Percentiles rank a stretch among this genome's conserved stretches.
Conservation (phyloP, 2,888 invertebrate genomes). For the Polia nebulosa region DNA sequence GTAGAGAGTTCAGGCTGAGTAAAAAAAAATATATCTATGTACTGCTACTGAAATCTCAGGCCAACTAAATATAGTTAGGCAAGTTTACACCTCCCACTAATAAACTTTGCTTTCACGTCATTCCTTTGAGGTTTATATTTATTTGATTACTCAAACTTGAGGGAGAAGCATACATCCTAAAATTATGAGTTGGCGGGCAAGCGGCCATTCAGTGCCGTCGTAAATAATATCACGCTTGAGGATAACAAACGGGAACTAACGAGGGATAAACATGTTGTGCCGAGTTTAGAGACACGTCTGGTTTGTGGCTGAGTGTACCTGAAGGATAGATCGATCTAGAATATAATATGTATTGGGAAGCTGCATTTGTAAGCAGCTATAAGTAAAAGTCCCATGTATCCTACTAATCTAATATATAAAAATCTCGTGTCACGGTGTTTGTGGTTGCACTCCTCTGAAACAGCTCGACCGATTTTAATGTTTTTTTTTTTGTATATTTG, state of each 20-base stretch:
- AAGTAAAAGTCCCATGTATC: too few species aligned
- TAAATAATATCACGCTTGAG: constrained; percentile 57
- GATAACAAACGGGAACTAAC: constrained; percentile 53
- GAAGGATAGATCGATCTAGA: constrained; percentile 1
- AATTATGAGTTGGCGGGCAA: constrained; percentile 32
- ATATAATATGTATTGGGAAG: too few species aligned
- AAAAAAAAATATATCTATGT: not conserved
- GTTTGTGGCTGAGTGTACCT: constrained; percentile 6
- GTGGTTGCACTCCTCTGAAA: too few species aligned
- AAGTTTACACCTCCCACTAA: not conserved
- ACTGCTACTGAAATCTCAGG: not conserved
- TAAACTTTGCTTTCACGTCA: constrained; percentile 22
- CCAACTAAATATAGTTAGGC: constrained; percentile 2
- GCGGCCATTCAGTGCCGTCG: constrained; percentile 33
- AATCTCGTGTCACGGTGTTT: too few species aligned
- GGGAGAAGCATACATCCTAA: constrained; percentile 37
- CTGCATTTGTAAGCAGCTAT: too few species aligned
- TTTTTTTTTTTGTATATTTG: too few species aligned
- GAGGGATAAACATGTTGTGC: constrained; percentile 42
- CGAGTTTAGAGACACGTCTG: constrained; percentile 36
- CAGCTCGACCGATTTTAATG: too few species aligned
- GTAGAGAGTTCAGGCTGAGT: not conserved
- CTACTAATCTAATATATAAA: too few species aligned
- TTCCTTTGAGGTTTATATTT: constrained; percentile 56
- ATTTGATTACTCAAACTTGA: constrained; percentile 48